Percentiles rank a stretch among this genome's conserved stretches.
Conservation (phyloP, 2,797 vertebrate species). For the Eupleurogrammus muticus region DNA sequence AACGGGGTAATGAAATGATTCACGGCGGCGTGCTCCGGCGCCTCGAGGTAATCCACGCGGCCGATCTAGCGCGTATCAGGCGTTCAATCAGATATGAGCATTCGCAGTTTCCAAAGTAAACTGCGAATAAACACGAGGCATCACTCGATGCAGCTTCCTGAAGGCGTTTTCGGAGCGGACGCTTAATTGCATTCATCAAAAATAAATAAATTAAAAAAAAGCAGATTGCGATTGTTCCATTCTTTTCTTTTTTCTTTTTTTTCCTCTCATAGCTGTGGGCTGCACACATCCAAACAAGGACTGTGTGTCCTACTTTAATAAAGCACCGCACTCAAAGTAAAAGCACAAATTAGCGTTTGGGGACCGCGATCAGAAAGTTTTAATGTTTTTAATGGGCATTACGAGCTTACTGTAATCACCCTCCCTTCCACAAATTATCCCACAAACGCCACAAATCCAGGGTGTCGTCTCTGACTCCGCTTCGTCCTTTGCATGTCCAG, state of each 20-base stretch:
- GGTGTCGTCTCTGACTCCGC: too few relatives aligned
- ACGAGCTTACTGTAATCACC: conserved; percentile 28
- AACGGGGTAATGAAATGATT: background rate
- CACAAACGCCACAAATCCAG: background rate
- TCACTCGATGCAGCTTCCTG: conserved; percentile 34
- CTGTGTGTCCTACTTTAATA: conserved; percentile 60
- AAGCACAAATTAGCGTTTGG: conserved; percentile 23
- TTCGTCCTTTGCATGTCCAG: too few relatives aligned
- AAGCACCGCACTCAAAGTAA: conserved; percentile 46
- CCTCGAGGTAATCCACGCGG: conserved; percentile 45
- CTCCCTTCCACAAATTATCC: background rate
- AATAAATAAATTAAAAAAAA: background rate
- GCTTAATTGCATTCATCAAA: conserved; percentile 70
- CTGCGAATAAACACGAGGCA: conserved; percentile 52
- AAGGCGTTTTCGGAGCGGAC: conserved; percentile 53
- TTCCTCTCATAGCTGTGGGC: conserved; percentile 46
- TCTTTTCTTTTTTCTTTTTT: conserved; percentile 41
- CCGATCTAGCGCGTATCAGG: conserved; percentile 32
- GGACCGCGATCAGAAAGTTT: conserved; percentile 44
- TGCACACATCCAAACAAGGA: conserved; percentile 45
- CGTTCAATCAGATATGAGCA: conserved; percentile 54
- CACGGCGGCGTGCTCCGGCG: conserved; percentile 8
- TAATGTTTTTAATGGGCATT: conserved; percentile 39
- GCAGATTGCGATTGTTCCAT: conserved; percentile 58
- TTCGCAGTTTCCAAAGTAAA: conserved; percentile 50